Conservation (phyloP, 2,113 vertebrate species). For the Phalacrocorax pelagicus region DNA sequence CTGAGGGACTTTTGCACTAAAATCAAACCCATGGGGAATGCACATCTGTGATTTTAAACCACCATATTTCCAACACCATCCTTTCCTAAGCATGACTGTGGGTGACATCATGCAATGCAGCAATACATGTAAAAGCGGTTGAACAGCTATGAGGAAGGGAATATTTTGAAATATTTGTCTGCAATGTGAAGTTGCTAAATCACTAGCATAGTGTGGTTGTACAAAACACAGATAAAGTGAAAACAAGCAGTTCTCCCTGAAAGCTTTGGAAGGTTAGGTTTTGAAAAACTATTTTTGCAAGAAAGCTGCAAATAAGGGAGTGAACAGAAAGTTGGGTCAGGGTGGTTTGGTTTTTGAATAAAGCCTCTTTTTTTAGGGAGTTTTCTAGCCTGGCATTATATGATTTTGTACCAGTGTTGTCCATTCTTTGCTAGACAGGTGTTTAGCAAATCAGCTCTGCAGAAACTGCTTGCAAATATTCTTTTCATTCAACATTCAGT, state of each 20-base stretch:
- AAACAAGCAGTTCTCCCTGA: background rate
- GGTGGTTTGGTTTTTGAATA: background rate
- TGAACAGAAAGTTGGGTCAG: background rate
- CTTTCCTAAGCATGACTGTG: background rate
- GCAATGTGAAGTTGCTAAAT: background rate
- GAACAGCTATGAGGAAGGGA: background rate
- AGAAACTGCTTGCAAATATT: background rate
- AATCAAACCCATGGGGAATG: background rate
- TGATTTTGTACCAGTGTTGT: background rate
- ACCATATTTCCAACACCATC: fast-evolving
- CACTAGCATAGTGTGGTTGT: background rate
- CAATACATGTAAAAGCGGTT: background rate
- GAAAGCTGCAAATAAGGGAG: background rate
- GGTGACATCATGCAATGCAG: background rate
- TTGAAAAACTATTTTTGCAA: background rate
- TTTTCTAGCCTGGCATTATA: background rate
- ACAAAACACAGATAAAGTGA: background rate
- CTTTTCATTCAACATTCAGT: background rate
- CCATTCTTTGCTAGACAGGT: background rate
- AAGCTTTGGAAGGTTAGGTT: background rate
- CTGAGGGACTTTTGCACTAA: background rate
- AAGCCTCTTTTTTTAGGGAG: background rate
- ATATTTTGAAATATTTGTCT: constrained; percentile 8
- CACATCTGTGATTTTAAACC: background rate
- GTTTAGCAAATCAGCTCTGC: background rate